Base-by-base conservation (phyloP, 2,888 invertebrate genomes). In the Timema podura region DNA sequence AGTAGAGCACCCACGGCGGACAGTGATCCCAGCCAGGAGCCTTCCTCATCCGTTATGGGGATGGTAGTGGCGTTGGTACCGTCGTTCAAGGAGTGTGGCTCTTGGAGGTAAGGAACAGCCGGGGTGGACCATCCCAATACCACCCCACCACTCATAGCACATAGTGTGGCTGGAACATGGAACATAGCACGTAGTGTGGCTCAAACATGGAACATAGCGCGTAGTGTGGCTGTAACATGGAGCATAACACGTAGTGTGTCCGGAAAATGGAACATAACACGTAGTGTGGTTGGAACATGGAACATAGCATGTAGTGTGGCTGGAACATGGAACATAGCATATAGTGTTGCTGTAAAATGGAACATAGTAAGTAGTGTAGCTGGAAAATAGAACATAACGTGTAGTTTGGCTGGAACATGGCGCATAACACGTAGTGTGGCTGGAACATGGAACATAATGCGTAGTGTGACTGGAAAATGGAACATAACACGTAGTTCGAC, bases 11-110 rank as follows among this genome's bases (percentile, higher is more conserved):
- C 91, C 65, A 91, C 78, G 0, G 91, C 87, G 51, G 91, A 83
- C 57, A 91, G 80, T 2, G 91, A 90, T 1, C 89, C 89, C 71
- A 93, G 86, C 91, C 91, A 92, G 8, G 91, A 89, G 75, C 86
- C 85, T 77, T 91, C 84, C 49, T 85, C 85, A 0, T 82, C 76
- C 0, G 83, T 84, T 0, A 88, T 46, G 59, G 30, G 13, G 8
- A 15, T 44, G 11, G 54, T 57, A 54, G 57, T 67, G 67, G 75
- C 51, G 44, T 61, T 61, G 2, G 44, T 30, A 9, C 61, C 61
- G 9, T 61, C 61, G 61, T 44, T 6, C 44, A 61, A 45, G 6
- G 61, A 30, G 11, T 44, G 6, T 3, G 61, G 45, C 6, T 72
- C 72, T 65, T 76, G 72, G 67, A 78, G 71, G 61, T 72, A 71